Base-by-base conservation (phyloP, 2,113 vertebrate genomes). In the Atractosteus spatula region DNA sequence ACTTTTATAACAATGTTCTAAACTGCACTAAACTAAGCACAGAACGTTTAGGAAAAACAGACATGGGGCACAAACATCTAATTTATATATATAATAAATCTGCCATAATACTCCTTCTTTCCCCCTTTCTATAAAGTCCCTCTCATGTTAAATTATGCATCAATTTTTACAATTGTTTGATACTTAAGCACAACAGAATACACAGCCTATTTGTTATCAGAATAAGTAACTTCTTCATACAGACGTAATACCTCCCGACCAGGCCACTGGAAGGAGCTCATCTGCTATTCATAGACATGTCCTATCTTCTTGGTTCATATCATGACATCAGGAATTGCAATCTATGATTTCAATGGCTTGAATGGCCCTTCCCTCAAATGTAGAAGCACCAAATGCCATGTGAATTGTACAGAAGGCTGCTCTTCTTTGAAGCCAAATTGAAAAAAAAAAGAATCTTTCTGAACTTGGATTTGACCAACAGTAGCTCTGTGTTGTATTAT, bases 401-500 rank as follows among this genome's bases (percentile, higher is more conserved):
- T 8, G 42, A 12, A 45, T 47, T 66, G 44, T 14, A n/a, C 13
- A 45, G 45, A 66, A 44, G 64, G 64, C 64, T 44, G 45, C 42
- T 65, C 42, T 7, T 44, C 45, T 47, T 66, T 45, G n/a, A 66
- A 66, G 16, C 13, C 41, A 66, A 66, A 66, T 42, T 45, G 64
- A 66, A 66, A 66, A 66, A 66, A 41, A n/a, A 51, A 51, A 7
- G 47, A n/a, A 66, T 66, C 64, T 45, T 66, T 47, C 45, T 66
- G 64, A 66, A 16, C 45, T 45, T 45, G 64, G 64, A 44, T n/a
- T 47, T 16, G 13, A 43, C 64, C 64, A 44, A 42, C 16, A 66
- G 64, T 42, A 44, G 41, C 43, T 41, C 64, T 66, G 42, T 16
- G 64, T 13, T 47, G 4, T 66, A 66, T 66, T 47, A 66, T 66